Evolutionary conservation across 2,797 vertebrate species (phyloP), one percentile per base, ranked within the genome.

Genomic region (Galago senegalensis): DNA sequence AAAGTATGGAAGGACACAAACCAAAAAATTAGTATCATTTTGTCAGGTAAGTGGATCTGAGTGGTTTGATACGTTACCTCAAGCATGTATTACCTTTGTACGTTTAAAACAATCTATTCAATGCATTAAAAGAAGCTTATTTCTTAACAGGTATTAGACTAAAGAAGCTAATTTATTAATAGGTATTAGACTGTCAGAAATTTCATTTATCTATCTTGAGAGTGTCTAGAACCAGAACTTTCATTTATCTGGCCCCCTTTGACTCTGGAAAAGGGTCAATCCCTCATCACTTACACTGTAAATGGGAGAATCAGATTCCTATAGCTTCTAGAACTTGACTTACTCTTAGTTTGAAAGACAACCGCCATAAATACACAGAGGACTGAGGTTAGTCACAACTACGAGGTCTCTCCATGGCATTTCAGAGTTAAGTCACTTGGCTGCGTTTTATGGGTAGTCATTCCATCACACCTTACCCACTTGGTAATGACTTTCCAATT

Each of bases 261-360:
- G 43, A 43, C 46, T 83, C 61, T 40, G 53, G 21, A 34, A 43
- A 86, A 85, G 16, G 34, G 29, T 16, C 25, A 12, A 2, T 1
- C 1, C 4, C 27, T 17, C 13, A 37, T 2, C 0, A 29, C 5
- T 31, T 14, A 2, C 29, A 5, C 65, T 61, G 2, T 7, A 53
- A 80, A 83, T 70, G 53, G 18, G 40, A 89, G n/a, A 37, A 73
- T 13, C 25, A 7, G 46, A 88, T 70, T 86, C 9, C 37, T 81
- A 17, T 56, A 63, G 43, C 31, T 18, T 73, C 37, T 81, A 17
- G 46, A 63, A 34, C 31, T 23, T 73, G 67, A 61, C 12, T 5
- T 31, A 27, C 17, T 40, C 31, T 63, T 58, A n/a, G 81, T 76
- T 94, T 85, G 29, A 49, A 94, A 85, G n/a, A 60, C 6, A 56